These are phyloP conservation scores for Penelope pileata DNA, from an alignment of 2,113 vertebrate genomes.

Conservation along the genomic window DNA sequence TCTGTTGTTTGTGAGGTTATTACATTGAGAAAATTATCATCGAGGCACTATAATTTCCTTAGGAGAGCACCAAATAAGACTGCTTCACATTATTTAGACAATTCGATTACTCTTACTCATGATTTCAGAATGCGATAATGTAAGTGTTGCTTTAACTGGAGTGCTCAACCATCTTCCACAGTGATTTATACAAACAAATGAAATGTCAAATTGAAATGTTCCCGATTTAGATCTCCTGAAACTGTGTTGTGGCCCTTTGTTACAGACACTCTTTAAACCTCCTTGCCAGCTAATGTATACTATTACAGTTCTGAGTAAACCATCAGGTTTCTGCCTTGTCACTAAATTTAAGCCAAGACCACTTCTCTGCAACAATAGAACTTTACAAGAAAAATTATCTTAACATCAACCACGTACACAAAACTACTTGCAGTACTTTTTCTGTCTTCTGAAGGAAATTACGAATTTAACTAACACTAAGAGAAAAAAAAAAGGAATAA, in stretches of 20 bases:
- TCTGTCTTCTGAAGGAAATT: neutral
- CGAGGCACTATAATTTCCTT: conserved; percentile 50
- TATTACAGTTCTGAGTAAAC: neutral
- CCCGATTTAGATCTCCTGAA: conserved; percentile 15
- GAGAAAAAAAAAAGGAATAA: neutral
- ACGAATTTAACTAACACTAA: neutral
- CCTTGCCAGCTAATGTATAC: neutral
- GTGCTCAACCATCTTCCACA: conserved; percentile 19
- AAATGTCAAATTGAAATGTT: conserved; percentile 37
- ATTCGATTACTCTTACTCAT: conserved; percentile 56
- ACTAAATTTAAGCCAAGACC: conserved; percentile 5
- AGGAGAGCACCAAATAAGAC: conserved; percentile 40
- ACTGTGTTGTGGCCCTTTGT: neutral
- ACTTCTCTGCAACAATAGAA: neutral
- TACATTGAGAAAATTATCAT: conserved; percentile 54
- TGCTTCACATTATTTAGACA: conserved; percentile 66
- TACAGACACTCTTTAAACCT: neutral
- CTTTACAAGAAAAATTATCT: neutral
- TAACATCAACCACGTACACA: neutral
- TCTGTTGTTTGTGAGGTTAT: conserved; percentile 24
- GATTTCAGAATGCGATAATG: conserved; percentile 61
- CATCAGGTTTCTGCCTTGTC: neutral
- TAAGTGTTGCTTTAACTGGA: conserved; percentile 50
- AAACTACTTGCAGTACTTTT: neutral
- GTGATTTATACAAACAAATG: conserved; percentile 44